Evolutionary conservation across 2,888 invertebrate species (phyloP), one percentile per base, ranked within the genome.

Genomic region (Patella ulyssiponensis): DNA sequence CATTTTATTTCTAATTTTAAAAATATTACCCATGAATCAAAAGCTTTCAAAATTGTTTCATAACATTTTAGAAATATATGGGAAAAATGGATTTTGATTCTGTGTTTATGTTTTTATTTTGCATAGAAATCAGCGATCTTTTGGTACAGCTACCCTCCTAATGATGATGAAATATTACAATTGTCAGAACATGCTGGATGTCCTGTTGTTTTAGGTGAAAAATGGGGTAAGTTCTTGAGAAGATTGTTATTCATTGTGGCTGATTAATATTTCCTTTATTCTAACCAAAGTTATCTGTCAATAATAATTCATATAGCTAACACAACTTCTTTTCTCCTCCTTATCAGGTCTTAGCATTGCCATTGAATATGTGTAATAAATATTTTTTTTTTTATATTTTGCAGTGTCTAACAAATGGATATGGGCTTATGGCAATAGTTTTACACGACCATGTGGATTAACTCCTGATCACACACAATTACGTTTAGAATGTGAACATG

Each of bases 341-440:
- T 27, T 33, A 33, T 4, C 5, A 33, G 33, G 33, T 33, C 44
- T 44, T 44, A 7, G 44, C 7, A 44, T 44, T 7, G 44, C 44
- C 44, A 44, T 7, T 44, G 7, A 44, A 44, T 44, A 44, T 44
- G 7, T 44, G 7, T 44, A 7, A 44, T 44, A 44, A 44, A 44
- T 44, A 44, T 44, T 44, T 9, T 44, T 7, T 44, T 56, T 56
- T 56, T 56, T 23, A 20, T 12, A 20, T 58, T 7, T 84, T 82
- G 27, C 84, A 88, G 88, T 87, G 56, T 95, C 95, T 56, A 80
- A 80, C 75, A 80, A 80, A 51, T 80, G 80, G 80, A 76, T 80
- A 14, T 75, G 78, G 80, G 77, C 78, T 15, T 75, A 78, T 64
- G 80, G 79, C 20, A 80, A 80, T 77, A 79, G 75, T 17, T 80